Evolutionary conservation across 2,888 invertebrate genomes (phyloP), one percentile per base, ranked within the genome.

Genomic region (Notodonta ziczac): DNA sequence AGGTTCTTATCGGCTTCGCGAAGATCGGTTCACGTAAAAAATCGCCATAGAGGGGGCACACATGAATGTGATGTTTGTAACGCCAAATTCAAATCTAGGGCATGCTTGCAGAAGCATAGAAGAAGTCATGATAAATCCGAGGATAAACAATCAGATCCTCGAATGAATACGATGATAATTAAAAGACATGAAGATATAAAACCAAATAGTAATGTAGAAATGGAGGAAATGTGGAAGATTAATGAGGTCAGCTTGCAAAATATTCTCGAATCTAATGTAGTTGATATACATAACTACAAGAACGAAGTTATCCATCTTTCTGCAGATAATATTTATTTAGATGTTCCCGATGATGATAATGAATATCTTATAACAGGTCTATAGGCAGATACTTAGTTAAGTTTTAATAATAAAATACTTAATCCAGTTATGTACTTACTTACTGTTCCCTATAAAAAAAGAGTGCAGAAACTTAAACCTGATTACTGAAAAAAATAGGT

Each of bases 1-100:
- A 74, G 76, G 16, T 91, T 90, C 58, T 64, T 91, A 4, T 91
- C 90, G 3, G 81, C 89, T 1, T 91, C 91, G 1, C 80, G 91
- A 42, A 78, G 87, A 70, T 77, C 85, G 2, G 86, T 86, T 35
- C 91, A 91, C 74, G 68, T 86, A 0, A 89, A 85, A 74, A 77
- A 83, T 13, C 83, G 85, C 14, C 91, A 91, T 61, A 60, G 73
- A 7, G 78, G 77, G 56, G 80, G 79, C 2, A 74, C 73, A 16
- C 69, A 83, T 12, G 76, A 87, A 73, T 90, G 90, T 78, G 77
- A 87, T 6, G 62, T 84, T 39, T 91, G 90, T 56, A 76, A 84
- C 24, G 74, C 75, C 46, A 88, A 84, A 72, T 90, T 90, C 58
- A 83, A 72, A 39, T 83, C 88, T 0, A 71, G 68, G 57, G 61